Evolutionary conservation across 2,113 vertebrate genomes (phyloP).

Genomic region (Petromus typicus): DNA sequence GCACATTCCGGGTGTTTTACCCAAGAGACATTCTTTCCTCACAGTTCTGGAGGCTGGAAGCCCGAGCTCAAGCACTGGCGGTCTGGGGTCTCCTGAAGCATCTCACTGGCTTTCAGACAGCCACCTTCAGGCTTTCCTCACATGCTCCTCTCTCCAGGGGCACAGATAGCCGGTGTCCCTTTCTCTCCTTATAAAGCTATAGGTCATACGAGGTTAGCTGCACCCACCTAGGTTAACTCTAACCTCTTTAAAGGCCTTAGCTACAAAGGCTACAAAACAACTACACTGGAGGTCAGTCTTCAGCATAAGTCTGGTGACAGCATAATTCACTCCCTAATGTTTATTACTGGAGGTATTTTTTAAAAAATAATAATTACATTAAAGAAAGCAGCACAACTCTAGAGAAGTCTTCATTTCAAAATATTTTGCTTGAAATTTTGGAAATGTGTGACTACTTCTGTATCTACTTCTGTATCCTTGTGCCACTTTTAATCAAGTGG

Average conservation of each 20-base stretch:
- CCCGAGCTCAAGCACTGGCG: background rate
- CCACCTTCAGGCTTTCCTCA: background rate
- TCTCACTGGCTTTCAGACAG: background rate
- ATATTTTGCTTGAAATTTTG: conserved; percentile 9
- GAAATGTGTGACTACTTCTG: background rate
- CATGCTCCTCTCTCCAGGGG: background rate
- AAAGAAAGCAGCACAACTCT: background rate
- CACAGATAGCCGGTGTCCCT: rapidly evolving
- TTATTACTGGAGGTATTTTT: background rate
- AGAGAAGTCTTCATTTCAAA: background rate
- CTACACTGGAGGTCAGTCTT: background rate
- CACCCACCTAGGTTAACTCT: background rate
- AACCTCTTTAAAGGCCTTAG: background rate
- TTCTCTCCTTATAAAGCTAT: background rate
- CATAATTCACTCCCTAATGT: background rate
- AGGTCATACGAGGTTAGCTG: background rate
- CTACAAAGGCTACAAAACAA: background rate
- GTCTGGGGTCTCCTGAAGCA: background rate
- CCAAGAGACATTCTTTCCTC: background rate
- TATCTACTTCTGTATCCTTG: background rate
- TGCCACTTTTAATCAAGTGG: background rate
- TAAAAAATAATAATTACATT: background rate
- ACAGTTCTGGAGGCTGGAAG: background rate
- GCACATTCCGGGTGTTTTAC: background rate
- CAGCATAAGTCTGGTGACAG: background rate